phyloP scores from a whole-genome alignment of 2,888 invertebrate species.

The Patella pellucida region DNA sequence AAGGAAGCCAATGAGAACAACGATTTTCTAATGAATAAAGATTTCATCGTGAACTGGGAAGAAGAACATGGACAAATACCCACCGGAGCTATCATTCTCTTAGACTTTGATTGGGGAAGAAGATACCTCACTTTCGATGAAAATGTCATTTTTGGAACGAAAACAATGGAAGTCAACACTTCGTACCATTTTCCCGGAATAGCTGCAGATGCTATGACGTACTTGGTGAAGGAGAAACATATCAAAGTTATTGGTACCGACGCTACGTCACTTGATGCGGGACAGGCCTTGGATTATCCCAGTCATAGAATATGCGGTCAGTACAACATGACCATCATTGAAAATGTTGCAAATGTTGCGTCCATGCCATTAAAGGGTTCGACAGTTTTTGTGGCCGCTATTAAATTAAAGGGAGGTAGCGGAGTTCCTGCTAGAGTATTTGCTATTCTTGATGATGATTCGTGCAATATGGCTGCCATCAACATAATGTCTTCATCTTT shows the following conservation, averaged over 20 bases:
- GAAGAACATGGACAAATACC: slow-evolving; percentile 66
- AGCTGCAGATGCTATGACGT: slow-evolving; percentile 76
- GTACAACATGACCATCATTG: slow-evolving; percentile 72
- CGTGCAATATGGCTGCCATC: too few relatives aligned
- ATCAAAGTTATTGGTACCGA: slow-evolving; percentile 77
- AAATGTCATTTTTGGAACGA: slow-evolving; percentile 24
- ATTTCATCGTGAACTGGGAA: slow-evolving; percentile 71
- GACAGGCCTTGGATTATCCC: slow-evolving; percentile 71
- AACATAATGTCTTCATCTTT: too few relatives aligned
- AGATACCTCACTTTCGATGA: slow-evolving; percentile 52
- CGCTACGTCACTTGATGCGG: slow-evolving; percentile 77
- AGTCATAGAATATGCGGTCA: slow-evolving; percentile 73
- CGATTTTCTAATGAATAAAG: slow-evolving; percentile 53
- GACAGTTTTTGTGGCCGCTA: slow-evolving; percentile 73
- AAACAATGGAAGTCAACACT: slow-evolving; percentile 13
- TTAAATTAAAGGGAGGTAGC: slow-evolving; percentile 76
- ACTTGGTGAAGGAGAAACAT: slow-evolving; percentile 73
- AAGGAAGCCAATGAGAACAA: slow-evolving; percentile 36
- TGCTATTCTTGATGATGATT: slow-evolving; percentile 19
- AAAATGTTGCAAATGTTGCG: slow-evolving; percentile 75
- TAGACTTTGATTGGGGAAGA: slow-evolving; percentile 66
- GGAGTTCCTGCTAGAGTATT: slow-evolving; percentile 77
- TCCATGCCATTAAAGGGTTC: slow-evolving; percentile 40
- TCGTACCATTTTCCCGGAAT: slow-evolving; percentile 55
- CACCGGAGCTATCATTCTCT: slow-evolving; percentile 68